Conservation (phyloP, 2,113 vertebrate genomes). For the Hoplias malabaricus region DNA sequence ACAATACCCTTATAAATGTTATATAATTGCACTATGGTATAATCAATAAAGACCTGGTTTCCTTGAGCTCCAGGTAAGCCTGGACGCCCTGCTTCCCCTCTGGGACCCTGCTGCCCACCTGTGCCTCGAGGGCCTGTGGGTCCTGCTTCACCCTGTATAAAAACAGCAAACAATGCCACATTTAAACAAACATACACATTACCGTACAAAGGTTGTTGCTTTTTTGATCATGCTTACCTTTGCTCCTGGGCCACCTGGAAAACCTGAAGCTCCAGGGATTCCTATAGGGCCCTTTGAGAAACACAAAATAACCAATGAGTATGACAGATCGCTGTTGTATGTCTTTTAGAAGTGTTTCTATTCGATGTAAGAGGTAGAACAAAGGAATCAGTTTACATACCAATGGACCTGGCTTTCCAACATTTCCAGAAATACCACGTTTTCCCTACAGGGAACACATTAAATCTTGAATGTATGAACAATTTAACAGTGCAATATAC, state of each 20-base stretch:
- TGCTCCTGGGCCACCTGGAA: slow-evolving; percentile 87
- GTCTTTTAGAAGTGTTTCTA: neutral
- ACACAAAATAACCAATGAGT: neutral
- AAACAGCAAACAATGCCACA: neutral
- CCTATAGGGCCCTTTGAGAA: slow-evolving; percentile 85
- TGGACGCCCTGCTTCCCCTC: slow-evolving; percentile 84
- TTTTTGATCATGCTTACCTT: slow-evolving; percentile 78
- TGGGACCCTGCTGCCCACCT: slow-evolving; percentile 86
- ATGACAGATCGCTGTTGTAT: neutral
- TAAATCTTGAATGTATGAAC: neutral
- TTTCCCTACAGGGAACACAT: slow-evolving; percentile 75
- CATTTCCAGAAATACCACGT: slow-evolving; percentile 85
- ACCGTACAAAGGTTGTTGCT: neutral
- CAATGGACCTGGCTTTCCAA: slow-evolving; percentile 85
- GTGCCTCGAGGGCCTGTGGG: slow-evolving; percentile 89
- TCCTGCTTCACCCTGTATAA: slow-evolving; percentile 86
- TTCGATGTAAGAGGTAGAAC: neutral
- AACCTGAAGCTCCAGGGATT: slow-evolving; percentile 84
- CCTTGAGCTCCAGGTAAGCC: slow-evolving; percentile 82
- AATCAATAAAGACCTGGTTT: slow-evolving; percentile 74
- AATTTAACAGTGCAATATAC: neutral
- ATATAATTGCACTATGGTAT: neutral
- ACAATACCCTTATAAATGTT: neutral
- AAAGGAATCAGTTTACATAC: slow-evolving; percentile 55
- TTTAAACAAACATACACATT: neutral